Percentiles rank a stretch among this genome's conserved stretches.
phyloP scores from a whole-genome alignment of 2,113 vertebrate genomes.

The Heterotis niloticus region DNA sequence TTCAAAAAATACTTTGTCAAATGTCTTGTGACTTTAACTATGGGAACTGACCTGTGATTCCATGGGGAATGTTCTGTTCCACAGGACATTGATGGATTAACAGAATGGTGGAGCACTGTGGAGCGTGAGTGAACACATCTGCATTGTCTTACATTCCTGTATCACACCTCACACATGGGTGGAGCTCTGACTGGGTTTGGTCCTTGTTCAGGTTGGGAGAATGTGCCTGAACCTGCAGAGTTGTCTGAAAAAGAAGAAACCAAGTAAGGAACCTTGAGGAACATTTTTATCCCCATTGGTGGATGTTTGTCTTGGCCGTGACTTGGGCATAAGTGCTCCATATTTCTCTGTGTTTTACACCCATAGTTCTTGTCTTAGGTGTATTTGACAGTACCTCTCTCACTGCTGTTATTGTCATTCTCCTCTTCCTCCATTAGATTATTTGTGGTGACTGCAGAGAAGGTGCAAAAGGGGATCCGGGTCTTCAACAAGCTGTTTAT shows the following conservation, averaged over 20 bases:
- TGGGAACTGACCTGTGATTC: neutral
- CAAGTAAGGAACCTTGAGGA: constrained; percentile 26
- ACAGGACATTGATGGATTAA: constrained; percentile 57
- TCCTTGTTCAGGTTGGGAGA: constrained; percentile 59
- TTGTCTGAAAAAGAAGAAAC: constrained; percentile 69
- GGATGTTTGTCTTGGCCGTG: too few relatives aligned
- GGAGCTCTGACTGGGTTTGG: neutral
- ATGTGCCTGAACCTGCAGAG: constrained; percentile 49
- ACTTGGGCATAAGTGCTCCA: neutral
- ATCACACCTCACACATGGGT: neutral
- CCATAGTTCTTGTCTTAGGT: neutral
- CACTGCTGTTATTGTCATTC: neutral
- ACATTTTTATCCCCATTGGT: neutral
- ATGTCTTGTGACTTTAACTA: too few relatives aligned
- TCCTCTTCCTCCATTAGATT: constrained; percentile 44
- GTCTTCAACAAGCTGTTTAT: constrained; percentile 69
- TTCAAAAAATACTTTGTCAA: too few relatives aligned
- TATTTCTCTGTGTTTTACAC: neutral
- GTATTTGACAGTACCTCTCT: neutral
- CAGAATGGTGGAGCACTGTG: constrained; percentile 67
- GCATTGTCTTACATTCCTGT: neutral
- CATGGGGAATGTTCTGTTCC: constrained; percentile 20
- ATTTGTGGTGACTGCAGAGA: constrained; percentile 63
- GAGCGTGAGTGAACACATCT: constrained; percentile 50
- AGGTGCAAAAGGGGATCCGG: constrained; percentile 63